These are phyloP conservation scores for Netelia melanura DNA, from an alignment of 2,888 invertebrate genomes.

Conservation along the genomic window DNA sequence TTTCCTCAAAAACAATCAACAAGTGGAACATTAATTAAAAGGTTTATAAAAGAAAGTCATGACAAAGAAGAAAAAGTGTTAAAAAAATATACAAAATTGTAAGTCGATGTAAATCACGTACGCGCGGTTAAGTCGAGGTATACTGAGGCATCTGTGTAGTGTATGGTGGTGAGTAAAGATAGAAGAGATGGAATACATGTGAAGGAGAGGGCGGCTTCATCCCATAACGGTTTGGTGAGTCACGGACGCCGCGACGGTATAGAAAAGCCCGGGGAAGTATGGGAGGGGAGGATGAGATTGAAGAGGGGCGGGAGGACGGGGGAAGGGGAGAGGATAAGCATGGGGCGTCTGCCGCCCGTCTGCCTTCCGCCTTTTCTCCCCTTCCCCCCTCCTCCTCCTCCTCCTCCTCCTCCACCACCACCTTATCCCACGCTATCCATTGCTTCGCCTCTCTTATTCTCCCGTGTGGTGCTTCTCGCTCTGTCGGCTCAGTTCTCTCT, in stretches of 20 bases:
- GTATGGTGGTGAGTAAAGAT: slow-evolving; percentile 51
- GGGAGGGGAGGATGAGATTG: slow-evolving; percentile 61
- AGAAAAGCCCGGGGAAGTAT: slow-evolving; percentile 66
- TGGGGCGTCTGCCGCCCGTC: slow-evolving; percentile 84
- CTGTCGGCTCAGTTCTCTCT: slow-evolving; percentile 55
- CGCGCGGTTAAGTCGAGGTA: too few species aligned
- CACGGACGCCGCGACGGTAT: slow-evolving; percentile 75
- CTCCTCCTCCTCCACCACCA: slow-evolving; percentile 53
- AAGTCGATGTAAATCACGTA: slow-evolving; percentile 3
- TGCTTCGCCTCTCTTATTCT: slow-evolving; percentile 55
- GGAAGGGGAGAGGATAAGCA: slow-evolving; percentile 79
- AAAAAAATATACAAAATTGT: slow-evolving; percentile 7
- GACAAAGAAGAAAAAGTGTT: neutral
- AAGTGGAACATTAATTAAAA: too few species aligned
- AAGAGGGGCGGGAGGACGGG: slow-evolving; percentile 65
- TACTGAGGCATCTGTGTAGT: neutral
- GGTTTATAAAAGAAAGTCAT: too few species aligned
- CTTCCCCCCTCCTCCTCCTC: slow-evolving; percentile 63
- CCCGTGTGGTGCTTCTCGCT: slow-evolving; percentile 34
- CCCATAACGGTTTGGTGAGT: slow-evolving; percentile 84
- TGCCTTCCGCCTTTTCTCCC: slow-evolving; percentile 81
- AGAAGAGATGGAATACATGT: slow-evolving; percentile 69
- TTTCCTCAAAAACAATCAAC: too few species aligned
- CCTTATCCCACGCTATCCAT: slow-evolving; percentile 41
- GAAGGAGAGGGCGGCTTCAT: slow-evolving; percentile 81